Evolutionary conservation across 2,888 invertebrate species (phyloP), one percentile per base, ranked within the genome.

Genomic region (Erebia epiphron): DNA sequence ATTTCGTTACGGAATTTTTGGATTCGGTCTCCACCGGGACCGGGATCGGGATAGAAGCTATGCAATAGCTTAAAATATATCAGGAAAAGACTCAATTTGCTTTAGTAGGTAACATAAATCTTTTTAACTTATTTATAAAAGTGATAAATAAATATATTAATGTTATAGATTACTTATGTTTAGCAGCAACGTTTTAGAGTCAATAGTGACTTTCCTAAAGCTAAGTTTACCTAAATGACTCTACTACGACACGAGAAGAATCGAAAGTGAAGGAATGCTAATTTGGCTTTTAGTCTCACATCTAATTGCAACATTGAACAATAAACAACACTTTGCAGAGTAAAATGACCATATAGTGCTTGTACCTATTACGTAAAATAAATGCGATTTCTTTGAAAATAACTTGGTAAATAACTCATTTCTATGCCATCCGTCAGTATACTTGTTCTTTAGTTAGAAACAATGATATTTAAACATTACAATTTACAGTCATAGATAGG

Each of bases 221-320:
- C 46, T 18, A 43, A 61, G 41, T 60, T n/a, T 60, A 60, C 9
- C 9, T 35, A 16, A 43, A 46, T 16, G 43, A 18, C 16, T 43
- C 8, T 54, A 16, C 18, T 43, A 18, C 61, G 26, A 26, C 41
- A 43, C 43, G 16, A 61, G 16, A 61, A 41, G 61, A 43, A 61
- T 46, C 46, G 46, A 61, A 61, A 61, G 61, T 61, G 61, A 46
- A 46, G 18, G 46, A 61, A 61, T 61, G 46, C 61, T 43, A 61
- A 61, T 46, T 46, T 46, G 13, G 18, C 46, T 11, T 16, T 43
- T 18, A 61, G 43, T 18, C 10, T 16, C n/a, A 61, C 43, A 61
- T 21, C 9, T 43, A 5, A 43, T 43, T 43, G 41, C 9, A 18
- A 13, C 61, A 61, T 16, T 46, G 43, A 49, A 49, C 49, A 62